A percentile compares a stretch with the other conserved stretches of the same genome.
Conservation (phyloP, 2,888 invertebrate genomes). For the Drosophila histrio region DNA sequence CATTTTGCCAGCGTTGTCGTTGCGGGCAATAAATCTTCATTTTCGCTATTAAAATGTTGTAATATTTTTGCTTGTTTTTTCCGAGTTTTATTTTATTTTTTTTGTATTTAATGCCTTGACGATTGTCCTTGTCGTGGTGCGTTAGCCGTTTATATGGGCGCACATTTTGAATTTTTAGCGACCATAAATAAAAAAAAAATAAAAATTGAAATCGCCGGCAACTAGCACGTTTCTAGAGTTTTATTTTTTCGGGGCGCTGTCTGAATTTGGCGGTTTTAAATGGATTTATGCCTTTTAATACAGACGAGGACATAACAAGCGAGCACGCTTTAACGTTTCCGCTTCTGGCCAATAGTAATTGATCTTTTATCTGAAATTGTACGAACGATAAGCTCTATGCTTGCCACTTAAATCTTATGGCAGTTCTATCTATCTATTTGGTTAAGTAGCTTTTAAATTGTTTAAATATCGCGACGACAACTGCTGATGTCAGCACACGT, state of each 20-base stretch:
- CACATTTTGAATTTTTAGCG: slow-evolving; percentile 51
- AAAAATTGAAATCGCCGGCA: slow-evolving; percentile 59
- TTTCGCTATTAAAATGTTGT: slow-evolving; percentile 78
- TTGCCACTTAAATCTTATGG: slow-evolving; percentile 41
- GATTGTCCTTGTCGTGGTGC: slow-evolving; percentile 52
- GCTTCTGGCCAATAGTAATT: slow-evolving; percentile 46
- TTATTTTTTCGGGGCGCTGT: slow-evolving; percentile 31
- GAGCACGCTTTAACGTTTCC: slow-evolving; percentile 11
- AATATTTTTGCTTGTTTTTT: slow-evolving; percentile 58
- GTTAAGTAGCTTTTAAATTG: slow-evolving; percentile 14
- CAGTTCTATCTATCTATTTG: background rate
- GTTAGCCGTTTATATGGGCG: slow-evolving; percentile 35
- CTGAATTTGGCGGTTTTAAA: slow-evolving; percentile 59
- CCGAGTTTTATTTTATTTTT: slow-evolving; percentile 10
- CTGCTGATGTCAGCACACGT: slow-evolving; percentile 43
- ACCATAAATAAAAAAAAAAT: slow-evolving; percentile 57
- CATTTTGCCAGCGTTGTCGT: slow-evolving; percentile 51
- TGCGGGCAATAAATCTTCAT: slow-evolving; percentile 75
- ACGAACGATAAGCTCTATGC: slow-evolving; percentile 34
- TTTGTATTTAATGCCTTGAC: slow-evolving; percentile 49
- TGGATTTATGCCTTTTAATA: slow-evolving; percentile 50
- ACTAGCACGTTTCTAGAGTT: slow-evolving; percentile 41
- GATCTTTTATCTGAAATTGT: slow-evolving; percentile 51
- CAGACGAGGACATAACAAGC: slow-evolving; percentile 15
- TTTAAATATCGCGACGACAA: background rate